Evolutionary conservation across 1,140 invertebrate species (phyloP).

Genomic region (Brachionus plicatilis): DNA sequence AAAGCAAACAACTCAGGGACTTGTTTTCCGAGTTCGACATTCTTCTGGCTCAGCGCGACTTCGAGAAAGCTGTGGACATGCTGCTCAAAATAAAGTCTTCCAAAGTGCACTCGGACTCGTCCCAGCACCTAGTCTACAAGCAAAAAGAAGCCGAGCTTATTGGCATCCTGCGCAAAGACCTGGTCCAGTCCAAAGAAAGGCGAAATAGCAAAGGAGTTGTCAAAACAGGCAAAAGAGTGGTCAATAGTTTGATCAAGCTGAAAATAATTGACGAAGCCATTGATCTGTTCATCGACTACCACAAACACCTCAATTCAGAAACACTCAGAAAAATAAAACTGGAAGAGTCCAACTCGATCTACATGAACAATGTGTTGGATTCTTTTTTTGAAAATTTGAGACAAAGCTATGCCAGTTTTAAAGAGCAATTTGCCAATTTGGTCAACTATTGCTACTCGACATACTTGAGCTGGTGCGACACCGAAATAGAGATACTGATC

Average conservation of each 20-base stretch:
- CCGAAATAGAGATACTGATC: conserved; percentile 35
- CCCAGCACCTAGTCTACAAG: conserved; percentile 1
- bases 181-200: conserved; percentile 36
- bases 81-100: not conserved
- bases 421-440: conserved; percentile 30
- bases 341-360: conserved; percentile 30
- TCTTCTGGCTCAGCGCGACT: conserved; percentile 33
- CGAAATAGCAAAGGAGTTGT: conserved; percentile 34
- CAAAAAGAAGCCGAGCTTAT: conserved; percentile 30
- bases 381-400: conserved; percentile 24
- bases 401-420: not conserved
- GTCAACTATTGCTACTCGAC: conserved; percentile 27
- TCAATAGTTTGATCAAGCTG: conserved; percentile 26
- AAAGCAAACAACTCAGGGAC: not conserved
- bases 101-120: not conserved
- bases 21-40: conserved; percentile 39
- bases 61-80: conserved; percentile 33
- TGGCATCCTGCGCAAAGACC: conserved; percentile 11
- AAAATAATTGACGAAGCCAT: conserved; percentile 35
- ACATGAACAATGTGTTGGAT: conserved; percentile 36
- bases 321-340: conserved; percentile 28
- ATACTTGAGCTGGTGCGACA: conserved; percentile 33
- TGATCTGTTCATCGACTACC: conserved; percentile 35
- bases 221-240: conserved; percentile 12
- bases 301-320: conserved; percentile 32